Evolutionary conservation across 2,888 invertebrate species (phyloP).

Genomic region (Agriotes lineatus): DNA sequence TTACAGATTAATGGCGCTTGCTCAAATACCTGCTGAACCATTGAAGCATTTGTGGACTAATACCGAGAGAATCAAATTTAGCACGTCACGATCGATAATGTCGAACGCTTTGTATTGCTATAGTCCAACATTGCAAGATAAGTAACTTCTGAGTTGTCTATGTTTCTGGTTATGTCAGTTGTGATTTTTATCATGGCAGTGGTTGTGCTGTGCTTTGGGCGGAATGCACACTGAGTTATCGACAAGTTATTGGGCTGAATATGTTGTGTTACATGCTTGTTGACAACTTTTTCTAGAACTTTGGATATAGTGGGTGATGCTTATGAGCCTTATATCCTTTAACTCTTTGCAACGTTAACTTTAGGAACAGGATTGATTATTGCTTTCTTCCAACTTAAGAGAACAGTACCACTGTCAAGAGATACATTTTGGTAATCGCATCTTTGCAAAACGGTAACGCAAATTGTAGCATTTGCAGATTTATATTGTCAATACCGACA

Average conservation of each 20-base stretch:
- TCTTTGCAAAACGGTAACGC: background rate
- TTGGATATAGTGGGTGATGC: background rate
- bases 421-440: background rate
- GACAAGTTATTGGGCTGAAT: background rate
- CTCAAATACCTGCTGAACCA: background rate
- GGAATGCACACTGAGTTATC: background rate
- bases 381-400: background rate
- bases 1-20: background rate
- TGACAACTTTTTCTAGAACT: background rate
- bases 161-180: background rate
- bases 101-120: too few relatives aligned
- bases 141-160: background rate
- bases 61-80: too few relatives aligned
- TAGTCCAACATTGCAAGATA: too few relatives aligned
- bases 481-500: background rate
- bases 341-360: background rate
- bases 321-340: background rate
- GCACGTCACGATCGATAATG: too few relatives aligned
- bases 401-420: background rate
- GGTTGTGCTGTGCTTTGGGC: background rate
- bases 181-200: background rate
- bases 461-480: background rate
- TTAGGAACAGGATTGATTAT: background rate
- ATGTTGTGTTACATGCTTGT: background rate
- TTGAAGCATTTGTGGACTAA: too few relatives aligned